These are phyloP conservation scores for Procavia capensis DNA, from an alignment of 2,113 vertebrate genomes.

Conservation along the genomic window DNA sequence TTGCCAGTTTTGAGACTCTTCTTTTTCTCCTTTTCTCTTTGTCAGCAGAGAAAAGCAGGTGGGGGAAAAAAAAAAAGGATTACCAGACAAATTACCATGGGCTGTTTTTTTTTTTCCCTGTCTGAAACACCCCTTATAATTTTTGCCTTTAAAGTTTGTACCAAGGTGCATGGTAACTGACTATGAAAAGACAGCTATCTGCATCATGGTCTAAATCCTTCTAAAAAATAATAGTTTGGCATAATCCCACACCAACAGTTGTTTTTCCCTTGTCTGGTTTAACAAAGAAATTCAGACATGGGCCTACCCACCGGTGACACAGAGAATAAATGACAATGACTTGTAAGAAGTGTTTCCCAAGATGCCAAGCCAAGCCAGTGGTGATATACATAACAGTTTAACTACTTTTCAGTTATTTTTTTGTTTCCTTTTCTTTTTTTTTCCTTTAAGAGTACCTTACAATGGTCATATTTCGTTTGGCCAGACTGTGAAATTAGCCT, in stretches of 20 bases:
- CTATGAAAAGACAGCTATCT: neutral
- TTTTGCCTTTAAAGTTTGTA: slow-evolving; percentile 53
- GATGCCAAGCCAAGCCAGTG: neutral
- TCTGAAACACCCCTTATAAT: neutral
- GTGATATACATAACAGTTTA: neutral
- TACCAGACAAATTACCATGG: slow-evolving; percentile 18
- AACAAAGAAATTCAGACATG: neutral
- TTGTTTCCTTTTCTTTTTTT: neutral
- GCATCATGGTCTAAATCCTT: neutral
- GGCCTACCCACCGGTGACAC: neutral
- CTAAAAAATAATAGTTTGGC: slow-evolving; percentile 16
- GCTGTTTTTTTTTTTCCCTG: neutral
- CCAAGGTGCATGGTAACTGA: neutral
- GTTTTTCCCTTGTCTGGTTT: neutral
- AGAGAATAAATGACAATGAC: neutral
- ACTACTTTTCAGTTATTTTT: neutral
- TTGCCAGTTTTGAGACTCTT: slow-evolving; percentile 48
- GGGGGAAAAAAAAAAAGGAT: slow-evolving; percentile 42
- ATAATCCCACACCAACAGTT: neutral
- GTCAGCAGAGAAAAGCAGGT: slow-evolving; percentile 50
- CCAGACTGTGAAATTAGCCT: slow-evolving; percentile 39
- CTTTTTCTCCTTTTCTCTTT: slow-evolving; percentile 3
- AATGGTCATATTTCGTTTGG: neutral
- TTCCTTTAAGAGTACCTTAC: neutral
- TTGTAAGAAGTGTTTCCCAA: neutral